A percentile compares a stretch with the other conserved stretches of the same genome.
These are phyloP conservation scores for Pipistrellus pygmaeus DNA, from an alignment of 2,797 vertebrate genomes.

Conservation along the genomic window DNA sequence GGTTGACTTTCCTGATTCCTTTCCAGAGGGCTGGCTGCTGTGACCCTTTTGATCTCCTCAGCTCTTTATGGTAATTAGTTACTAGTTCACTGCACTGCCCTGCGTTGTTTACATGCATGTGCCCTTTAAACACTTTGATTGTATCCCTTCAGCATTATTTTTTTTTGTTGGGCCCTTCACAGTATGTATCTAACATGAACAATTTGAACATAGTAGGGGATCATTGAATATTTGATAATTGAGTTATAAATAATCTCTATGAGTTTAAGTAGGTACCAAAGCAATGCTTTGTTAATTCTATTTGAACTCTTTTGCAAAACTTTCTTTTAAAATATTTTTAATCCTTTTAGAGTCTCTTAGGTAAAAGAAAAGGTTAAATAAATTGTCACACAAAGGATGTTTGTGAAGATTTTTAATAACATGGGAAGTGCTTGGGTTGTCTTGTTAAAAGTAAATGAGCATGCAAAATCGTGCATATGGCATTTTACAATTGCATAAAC, in stretches of 20 bases:
- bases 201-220: neutral
- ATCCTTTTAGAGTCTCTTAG: constrained; percentile 6
- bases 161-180: neutral
- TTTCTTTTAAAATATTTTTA: neutral
- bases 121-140: neutral
- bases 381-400: neutral
- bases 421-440: neutral
- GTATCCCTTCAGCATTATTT: neutral
- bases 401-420: constrained; percentile 39
- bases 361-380: constrained; percentile 31
- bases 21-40: neutral
- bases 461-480: neutral
- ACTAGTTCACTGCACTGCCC: neutral
- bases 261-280: neutral
- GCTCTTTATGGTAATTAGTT: neutral
- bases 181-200: neutral
- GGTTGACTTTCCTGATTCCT: neutral
- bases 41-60: neutral
- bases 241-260: neutral
- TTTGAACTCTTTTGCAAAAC: constrained; percentile 32
- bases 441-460: neutral
- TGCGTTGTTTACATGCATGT: neutral
- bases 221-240: neutral
- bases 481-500: neutral
- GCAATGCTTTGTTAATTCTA: neutral